Percentiles rank a stretch among this genome's conserved stretches.
Evolutionary conservation across 2,888 invertebrate genomes (phyloP).

Genomic region (Vannuccia rotundouncinata): DNA sequence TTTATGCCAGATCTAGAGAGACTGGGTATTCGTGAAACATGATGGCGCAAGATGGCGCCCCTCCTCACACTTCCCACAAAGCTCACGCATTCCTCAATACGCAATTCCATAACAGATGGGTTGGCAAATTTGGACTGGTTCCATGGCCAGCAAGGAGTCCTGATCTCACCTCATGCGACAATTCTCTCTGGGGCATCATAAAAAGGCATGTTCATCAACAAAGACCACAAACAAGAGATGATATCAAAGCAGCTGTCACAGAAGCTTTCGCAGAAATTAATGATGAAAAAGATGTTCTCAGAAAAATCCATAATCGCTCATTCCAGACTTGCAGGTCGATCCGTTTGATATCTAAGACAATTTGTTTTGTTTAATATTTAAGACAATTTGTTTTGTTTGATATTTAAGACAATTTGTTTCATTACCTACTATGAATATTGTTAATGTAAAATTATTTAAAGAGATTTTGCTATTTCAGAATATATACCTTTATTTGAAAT

Average conservation of each 20-base stretch:
- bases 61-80: conserved; percentile 2
- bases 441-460: not conserved
- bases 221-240: conserved; percentile 23
- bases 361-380: not conserved
- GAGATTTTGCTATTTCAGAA: conserved; percentile 14
- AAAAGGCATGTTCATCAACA: conserved; percentile 29
- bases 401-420: conserved; percentile 12
- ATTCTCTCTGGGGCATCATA: not conserved
- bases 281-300: conserved; percentile 8
- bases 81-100: conserved; percentile 13
- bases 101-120: conserved; percentile 1
- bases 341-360: not conserved
- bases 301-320: conserved; percentile 17
- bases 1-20: conserved; percentile 17
- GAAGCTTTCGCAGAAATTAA: conserved; percentile 25
- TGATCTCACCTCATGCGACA: not conserved
- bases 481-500: conserved; percentile 13
- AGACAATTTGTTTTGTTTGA: not conserved
- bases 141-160: conserved; percentile 12
- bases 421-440: conserved; percentile 23
- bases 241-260: conserved; percentile 13
- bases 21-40: conserved; percentile 24
- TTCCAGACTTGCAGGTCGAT: conserved; percentile 19
- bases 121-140: conserved; percentile 15
- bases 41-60: conserved; percentile 9